Evolutionary conservation across 2,888 invertebrate genomes (phyloP), one percentile per base, ranked within the genome.

Genomic region (Unio pictorum): DNA sequence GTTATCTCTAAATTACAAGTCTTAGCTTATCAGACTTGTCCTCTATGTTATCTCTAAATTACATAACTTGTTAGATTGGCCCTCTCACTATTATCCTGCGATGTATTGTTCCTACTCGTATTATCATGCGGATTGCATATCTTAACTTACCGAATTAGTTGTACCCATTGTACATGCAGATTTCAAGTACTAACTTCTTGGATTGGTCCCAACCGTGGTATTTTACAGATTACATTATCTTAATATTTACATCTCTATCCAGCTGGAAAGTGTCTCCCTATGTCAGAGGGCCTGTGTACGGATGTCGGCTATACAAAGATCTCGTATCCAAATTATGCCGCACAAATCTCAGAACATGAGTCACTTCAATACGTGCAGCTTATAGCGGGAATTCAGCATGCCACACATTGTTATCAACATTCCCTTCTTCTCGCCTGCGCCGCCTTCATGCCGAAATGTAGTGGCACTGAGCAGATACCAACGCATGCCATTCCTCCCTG

Each of bases 401-500:
- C 82, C 34, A 85, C 84, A 7, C 71, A 79, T 59, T 87, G 87
- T 69, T 85, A 84, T 73, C 77, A 79, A 64, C 77, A 83, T 67
- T 65, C 80, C 11, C 56, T 75, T 57, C 68, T 84, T 60, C 83
- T 86, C 61, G 81, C 73, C 2, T 87, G 87, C 65, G 67, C 83
- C 26, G 72, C 82, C 17, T 80, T 80, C 55, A 69, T 84, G 64
- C 84, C 87, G 0, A 83, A 82, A 58, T 87, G 85, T 72, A 73
- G 79, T 18, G 79, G 81, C 11, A 72, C 69, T 17, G 73, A 72
- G 0, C 63, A 67, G 11, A 69, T 78, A 3, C 80, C 80, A 1
- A 64, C 78, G 28, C 82, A 85, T 67, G 70, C 72, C 18, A 79
- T 86, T n/a, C 87, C 85, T 18, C 86, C 86, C 0, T 87, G 87